phyloP scores from a whole-genome alignment of 2,888 invertebrate species.

The Cyaniris semiargus region DNA sequence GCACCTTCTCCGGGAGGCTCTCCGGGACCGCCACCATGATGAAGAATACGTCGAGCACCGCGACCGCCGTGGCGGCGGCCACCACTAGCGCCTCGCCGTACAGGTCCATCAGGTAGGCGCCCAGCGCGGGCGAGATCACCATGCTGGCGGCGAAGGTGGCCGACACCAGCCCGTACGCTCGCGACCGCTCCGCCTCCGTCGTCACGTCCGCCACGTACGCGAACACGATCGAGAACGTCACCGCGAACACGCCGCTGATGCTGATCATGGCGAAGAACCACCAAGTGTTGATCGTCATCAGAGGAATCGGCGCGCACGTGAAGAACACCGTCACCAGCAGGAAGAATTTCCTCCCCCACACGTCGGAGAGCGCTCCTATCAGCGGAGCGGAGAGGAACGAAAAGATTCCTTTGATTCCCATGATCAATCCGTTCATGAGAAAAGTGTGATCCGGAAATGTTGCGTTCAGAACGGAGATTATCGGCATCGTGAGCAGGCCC shows the following conservation, averaged over 20 bases:
- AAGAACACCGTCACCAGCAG: slow-evolving; percentile 98
- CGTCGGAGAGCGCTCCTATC: slow-evolving; percentile 98
- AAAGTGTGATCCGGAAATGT: slow-evolving; percentile 99
- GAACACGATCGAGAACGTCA: slow-evolving; percentile 99
- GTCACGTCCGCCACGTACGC: slow-evolving; percentile 99
- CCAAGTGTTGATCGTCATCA: slow-evolving; percentile 99
- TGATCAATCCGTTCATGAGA: slow-evolving; percentile 99
- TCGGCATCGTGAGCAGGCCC: slow-evolving; percentile 99
- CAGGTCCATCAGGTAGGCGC: slow-evolving; percentile 91
- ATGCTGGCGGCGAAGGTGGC: slow-evolving; percentile 99
- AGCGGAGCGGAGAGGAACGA: slow-evolving; percentile 98
- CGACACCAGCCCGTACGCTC: slow-evolving; percentile 98
- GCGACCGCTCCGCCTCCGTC: slow-evolving; percentile 95
- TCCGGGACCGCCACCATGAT: slow-evolving; percentile 99
- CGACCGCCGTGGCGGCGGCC: slow-evolving; percentile 96
- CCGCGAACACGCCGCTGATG: slow-evolving; percentile 98
- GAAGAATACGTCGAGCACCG: slow-evolving; percentile 97
- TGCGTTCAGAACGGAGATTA: slow-evolving; percentile 95
- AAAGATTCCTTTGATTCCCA: slow-evolving; percentile 98
- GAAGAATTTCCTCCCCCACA: slow-evolving; percentile 99
- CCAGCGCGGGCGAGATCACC: slow-evolving; percentile 98
- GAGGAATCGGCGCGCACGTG: slow-evolving; percentile 98
- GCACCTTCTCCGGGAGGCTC: slow-evolving; percentile 95
- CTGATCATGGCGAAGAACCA: slow-evolving; percentile 99
- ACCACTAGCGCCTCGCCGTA: slow-evolving; percentile 94